Conservation (phyloP, 1,140 invertebrate genomes). For the Calliphora vicina region DNA sequence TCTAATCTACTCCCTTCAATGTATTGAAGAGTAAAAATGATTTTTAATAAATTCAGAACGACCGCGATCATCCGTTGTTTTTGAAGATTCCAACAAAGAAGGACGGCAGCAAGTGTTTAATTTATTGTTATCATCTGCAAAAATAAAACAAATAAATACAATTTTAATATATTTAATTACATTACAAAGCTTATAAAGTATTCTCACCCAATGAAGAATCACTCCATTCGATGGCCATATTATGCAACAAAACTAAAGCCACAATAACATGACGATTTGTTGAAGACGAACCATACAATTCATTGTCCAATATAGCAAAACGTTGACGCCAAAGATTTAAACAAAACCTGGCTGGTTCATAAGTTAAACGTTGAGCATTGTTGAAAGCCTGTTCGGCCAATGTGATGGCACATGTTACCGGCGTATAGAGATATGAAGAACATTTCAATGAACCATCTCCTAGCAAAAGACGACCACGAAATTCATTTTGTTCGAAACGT, state of each 20-base stretch:
- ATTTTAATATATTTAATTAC: not conserved
- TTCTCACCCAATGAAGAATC: constrained; percentile 47
- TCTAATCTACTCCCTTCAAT: not conserved
- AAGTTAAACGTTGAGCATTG: constrained; percentile 48
- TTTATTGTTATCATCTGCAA: not conserved
- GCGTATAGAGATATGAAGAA: constrained; percentile 51
- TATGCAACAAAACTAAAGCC: constrained; percentile 52
- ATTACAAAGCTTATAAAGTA: not conserved
- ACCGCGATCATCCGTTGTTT: constrained; percentile 44
- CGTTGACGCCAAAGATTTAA: constrained; percentile 45
- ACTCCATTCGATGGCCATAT: constrained; percentile 58
- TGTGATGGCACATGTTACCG: constrained; percentile 43
- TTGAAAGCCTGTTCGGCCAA: constrained; percentile 53
- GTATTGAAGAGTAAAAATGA: constrained; percentile 40
- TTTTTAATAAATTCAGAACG: constrained; percentile 51
- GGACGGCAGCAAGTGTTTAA: not conserved
- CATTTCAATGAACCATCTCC: constrained; percentile 48
- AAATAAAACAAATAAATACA: not conserved
- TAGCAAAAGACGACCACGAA: constrained; percentile 53
- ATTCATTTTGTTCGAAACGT: constrained; percentile 57
- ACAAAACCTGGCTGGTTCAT: constrained; percentile 49
- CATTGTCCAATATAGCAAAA: constrained; percentile 48
- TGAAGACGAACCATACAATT: constrained; percentile 45
- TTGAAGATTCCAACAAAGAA: not conserved
- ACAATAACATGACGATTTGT: constrained; percentile 52